phyloP scores from a whole-genome alignment of 2,888 invertebrate genomes.

The Serrognathus titanus region DNA sequence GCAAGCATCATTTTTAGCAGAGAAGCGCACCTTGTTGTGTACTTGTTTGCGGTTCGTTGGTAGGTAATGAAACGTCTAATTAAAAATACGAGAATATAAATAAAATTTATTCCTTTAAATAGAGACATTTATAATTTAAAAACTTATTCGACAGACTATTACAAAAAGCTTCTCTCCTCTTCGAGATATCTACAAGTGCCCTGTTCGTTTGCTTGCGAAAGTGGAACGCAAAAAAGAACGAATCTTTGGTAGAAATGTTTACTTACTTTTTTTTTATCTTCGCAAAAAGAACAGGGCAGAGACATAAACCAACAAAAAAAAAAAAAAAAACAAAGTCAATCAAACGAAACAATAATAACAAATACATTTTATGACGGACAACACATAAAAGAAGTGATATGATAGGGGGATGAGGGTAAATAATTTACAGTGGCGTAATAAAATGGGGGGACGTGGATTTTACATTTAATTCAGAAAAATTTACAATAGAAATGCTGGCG shows the following conservation, averaged over 20 bases:
- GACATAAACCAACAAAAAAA: conserved; percentile 2
- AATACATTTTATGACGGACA: background rate
- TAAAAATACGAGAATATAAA: conserved; percentile 10
- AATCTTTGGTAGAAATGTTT: conserved; percentile 18
- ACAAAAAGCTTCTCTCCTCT: conserved; percentile 14
- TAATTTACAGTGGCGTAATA: too few species aligned
- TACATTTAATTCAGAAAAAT: too few species aligned
- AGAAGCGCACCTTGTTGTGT: too few species aligned
- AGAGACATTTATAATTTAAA: conserved; percentile 18
- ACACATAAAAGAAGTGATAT: background rate
- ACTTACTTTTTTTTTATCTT: conserved; percentile 7
- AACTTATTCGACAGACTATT: conserved; percentile 10
- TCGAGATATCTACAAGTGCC: conserved; percentile 9
- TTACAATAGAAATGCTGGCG: too few species aligned
- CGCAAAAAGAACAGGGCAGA: conserved; percentile 1
- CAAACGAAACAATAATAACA: conserved; percentile 3
- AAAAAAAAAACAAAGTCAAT: background rate
- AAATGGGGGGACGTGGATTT: too few species aligned
- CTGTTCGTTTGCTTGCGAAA: background rate
- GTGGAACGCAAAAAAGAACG: conserved; percentile 6
- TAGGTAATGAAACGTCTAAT: too few species aligned
- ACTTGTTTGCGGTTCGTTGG: too few species aligned
- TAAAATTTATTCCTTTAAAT: conserved; percentile 20
- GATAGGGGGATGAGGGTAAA: too few species aligned
- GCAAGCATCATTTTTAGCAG: too few species aligned